These are phyloP conservation scores for Hippocampus comes DNA, from an alignment of 2,113 vertebrate species.

Conservation along the genomic window DNA sequence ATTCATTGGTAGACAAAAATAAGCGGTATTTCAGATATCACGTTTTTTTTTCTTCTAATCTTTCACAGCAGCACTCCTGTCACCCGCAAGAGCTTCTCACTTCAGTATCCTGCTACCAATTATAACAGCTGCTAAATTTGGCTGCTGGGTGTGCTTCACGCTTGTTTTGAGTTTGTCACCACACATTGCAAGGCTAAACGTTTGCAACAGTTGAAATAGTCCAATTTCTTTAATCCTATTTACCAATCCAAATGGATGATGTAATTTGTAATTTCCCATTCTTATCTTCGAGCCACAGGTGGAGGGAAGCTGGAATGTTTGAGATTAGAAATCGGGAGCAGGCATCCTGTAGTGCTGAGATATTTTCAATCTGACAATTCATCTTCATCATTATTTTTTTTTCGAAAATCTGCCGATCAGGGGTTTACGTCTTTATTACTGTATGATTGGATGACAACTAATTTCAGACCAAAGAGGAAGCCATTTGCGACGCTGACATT, in stretches of 20 bases:
- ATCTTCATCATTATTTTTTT: conserved; percentile 32
- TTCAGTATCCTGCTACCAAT: conserved; percentile 9
- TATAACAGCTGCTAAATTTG: conserved; percentile 15
- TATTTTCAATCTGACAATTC: conserved; percentile 46
- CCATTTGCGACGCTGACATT: neutral
- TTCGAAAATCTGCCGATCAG: conserved; percentile 3
- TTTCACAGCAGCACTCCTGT: conserved; percentile 1
- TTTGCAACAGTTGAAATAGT: conserved; percentile 43
- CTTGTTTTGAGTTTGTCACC: conserved; percentile 14
- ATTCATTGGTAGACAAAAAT: neutral
- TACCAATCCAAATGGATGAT: conserved; percentile 53
- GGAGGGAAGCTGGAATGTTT: conserved; percentile 40
- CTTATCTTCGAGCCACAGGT: conserved; percentile 46
- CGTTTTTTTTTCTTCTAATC: neutral
- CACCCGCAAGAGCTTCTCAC: neutral
- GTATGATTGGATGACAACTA: neutral
- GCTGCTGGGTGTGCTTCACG: conserved; percentile 19
- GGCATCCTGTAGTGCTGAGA: conserved; percentile 55
- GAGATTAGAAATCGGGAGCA: conserved; percentile 36
- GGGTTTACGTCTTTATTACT: neutral
- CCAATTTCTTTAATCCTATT: conserved; percentile 63
- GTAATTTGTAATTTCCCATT: conserved; percentile 55
- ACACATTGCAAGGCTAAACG: conserved; percentile 24
- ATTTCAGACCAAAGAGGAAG: neutral
- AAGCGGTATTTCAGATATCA: neutral